These are phyloP conservation scores for Elysia crispata DNA, from an alignment of 2,888 invertebrate genomes.

Conservation along the genomic window DNA sequence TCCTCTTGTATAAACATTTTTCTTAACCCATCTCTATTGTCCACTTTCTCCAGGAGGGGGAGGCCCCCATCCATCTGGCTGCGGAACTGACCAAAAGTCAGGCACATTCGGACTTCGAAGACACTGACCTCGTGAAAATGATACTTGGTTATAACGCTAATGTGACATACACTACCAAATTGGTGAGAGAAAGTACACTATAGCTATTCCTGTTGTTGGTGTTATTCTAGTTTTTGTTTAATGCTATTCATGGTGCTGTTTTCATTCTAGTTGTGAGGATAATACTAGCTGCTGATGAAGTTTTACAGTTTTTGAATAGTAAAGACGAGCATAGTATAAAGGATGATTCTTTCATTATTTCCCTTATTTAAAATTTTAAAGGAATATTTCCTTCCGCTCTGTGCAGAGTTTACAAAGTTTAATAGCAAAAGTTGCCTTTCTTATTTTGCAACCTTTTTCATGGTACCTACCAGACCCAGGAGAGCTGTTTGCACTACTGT, in stretches of 20 bases:
- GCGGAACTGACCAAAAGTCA: slow-evolving; percentile 91
- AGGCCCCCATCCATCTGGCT: slow-evolving; percentile 95
- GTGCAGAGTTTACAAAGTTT: too few relatives aligned
- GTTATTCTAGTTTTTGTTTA: too few relatives aligned
- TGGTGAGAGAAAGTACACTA: slow-evolving; percentile 74
- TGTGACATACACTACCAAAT: slow-evolving; percentile 88
- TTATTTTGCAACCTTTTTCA: neutral
- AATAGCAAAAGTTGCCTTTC: too few relatives aligned
- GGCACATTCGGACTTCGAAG: slow-evolving; percentile 86
- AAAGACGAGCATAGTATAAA: too few relatives aligned
- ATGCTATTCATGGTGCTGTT: neutral
- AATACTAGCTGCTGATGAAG: too few relatives aligned
- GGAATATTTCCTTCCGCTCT: too few relatives aligned
- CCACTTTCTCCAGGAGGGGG: slow-evolving; percentile 84
- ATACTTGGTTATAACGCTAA: slow-evolving; percentile 95
- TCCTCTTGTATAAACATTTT: too few relatives aligned
- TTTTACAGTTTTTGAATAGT: too few relatives aligned
- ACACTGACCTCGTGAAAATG: slow-evolving; percentile 89
- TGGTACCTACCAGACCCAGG: slow-evolving; percentile 83
- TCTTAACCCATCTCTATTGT: too few relatives aligned
- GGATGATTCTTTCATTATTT: too few relatives aligned
- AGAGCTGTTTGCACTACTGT: slow-evolving; percentile 97
- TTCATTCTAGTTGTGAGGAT: too few relatives aligned
- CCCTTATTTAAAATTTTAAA: too few relatives aligned
- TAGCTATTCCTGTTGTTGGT: neutral